Percentiles rank a stretch among this genome's conserved stretches.
phyloP scores from a whole-genome alignment of 2,888 invertebrate species.

The Horisme vitalbata region DNA sequence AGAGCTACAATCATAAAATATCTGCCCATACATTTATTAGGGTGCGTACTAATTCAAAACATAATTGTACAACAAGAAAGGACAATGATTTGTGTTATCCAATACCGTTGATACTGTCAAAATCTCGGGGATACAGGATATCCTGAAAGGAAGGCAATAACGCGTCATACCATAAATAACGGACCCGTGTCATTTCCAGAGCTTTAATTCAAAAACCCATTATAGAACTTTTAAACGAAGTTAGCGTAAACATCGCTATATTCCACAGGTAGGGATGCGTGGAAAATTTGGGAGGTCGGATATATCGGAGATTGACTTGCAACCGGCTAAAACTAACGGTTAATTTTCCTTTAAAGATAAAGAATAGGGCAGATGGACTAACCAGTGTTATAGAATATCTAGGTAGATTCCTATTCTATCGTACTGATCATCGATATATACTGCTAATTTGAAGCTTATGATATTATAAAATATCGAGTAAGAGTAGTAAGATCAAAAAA shows the following conservation, averaged over 20 bases:
- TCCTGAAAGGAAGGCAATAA: conserved; percentile 40
- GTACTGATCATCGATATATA: too few species aligned
- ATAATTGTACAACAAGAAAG: conserved; percentile 17
- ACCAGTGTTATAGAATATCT: too few species aligned
- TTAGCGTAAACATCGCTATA: conserved; percentile 58
- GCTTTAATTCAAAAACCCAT: conserved; percentile 70
- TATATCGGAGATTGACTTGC: too few species aligned
- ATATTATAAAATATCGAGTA: too few species aligned
- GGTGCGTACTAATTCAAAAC: not conserved
- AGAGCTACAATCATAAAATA: too few species aligned
- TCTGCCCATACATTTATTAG: not conserved
- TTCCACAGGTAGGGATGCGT: conserved; percentile 31
- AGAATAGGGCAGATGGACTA: too few species aligned
- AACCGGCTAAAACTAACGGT: too few species aligned
- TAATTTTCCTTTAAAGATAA: too few species aligned
- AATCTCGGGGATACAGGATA: conserved; percentile 29
- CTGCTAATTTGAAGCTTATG: too few species aligned
- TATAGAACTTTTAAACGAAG: conserved; percentile 66
- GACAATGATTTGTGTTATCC: conserved; percentile 23
- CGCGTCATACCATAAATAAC: conserved; percentile 54
- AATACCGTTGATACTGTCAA: conserved; percentile 32
- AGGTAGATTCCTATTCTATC: too few species aligned
- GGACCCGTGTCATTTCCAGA: conserved; percentile 54
- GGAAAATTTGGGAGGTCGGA: not conserved
- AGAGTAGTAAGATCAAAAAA: too few species aligned